phyloP scores from a whole-genome alignment of 2,888 invertebrate genomes.

The Pheosia gnoma region DNA sequence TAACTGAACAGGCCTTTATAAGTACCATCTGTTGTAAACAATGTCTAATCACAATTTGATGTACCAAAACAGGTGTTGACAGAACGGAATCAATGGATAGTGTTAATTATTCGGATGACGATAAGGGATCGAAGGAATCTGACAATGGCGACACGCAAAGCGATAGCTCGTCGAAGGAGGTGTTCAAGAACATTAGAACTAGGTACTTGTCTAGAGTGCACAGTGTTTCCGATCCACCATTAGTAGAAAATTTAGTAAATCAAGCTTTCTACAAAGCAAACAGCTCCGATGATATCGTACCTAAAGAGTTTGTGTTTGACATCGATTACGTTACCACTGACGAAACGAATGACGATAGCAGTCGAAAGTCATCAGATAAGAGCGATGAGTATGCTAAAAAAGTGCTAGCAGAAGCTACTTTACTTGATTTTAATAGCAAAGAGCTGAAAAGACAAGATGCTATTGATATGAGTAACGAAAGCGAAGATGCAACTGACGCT shows the following conservation, averaged over 20 bases:
- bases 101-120: constrained; percentile 63
- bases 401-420: constrained; percentile 44
- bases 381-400: constrained; percentile 30
- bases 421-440: constrained; percentile 55
- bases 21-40: constrained; percentile 38
- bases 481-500: constrained; percentile 35
- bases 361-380: constrained; percentile 31
- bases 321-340: constrained; percentile 67
- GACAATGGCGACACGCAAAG: constrained; percentile 60
- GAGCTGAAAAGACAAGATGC: constrained; percentile 67
- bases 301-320: constrained; percentile 50
- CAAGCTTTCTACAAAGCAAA: constrained; percentile 68
- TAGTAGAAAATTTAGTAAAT: constrained; percentile 60
- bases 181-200: constrained; percentile 73
- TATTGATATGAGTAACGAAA: constrained; percentile 50
- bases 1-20: constrained; percentile 1
- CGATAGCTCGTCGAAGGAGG: constrained; percentile 65
- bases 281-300: constrained; percentile 17
- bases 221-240: constrained; percentile 64
- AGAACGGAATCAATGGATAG: constrained; percentile 73
- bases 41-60: constrained; percentile 71
- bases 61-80: constrained; percentile 78
- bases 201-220: constrained; percentile 75
- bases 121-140: constrained; percentile 56
- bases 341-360: constrained; percentile 61